These are phyloP conservation scores for Drosophila kohkoa DNA, from an alignment of 1,140 invertebrate genomes.

Conservation along the genomic window DNA sequence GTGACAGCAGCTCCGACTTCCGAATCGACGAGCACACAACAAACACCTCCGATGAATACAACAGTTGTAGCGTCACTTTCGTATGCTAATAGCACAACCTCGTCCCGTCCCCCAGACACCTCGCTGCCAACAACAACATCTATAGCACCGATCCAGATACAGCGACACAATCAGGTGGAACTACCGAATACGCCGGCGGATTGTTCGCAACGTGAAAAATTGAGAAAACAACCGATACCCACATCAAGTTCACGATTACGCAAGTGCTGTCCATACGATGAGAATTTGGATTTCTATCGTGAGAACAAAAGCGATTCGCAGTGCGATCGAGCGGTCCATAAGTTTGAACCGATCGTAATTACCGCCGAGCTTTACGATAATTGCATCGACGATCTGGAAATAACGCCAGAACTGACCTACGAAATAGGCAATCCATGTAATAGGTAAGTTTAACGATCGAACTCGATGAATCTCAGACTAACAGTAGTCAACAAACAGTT, in stretches of 20 bases:
- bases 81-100: conserved; percentile 22
- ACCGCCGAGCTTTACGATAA: conserved; percentile 76
- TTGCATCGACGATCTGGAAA: conserved; percentile 80
- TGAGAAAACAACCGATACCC: conserved; percentile 54
- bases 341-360: conserved; percentile 69
- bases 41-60: conserved; percentile 10
- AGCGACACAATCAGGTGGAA: too few species aligned
- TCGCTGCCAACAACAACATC: neutral
- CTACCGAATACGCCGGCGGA: conserved; percentile 48
- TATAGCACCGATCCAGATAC: conserved; percentile 3
- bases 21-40: neutral
- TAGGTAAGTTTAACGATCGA: conserved; percentile 52
- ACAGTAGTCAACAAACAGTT: neutral
- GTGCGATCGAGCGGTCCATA: conserved; percentile 62
- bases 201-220: conserved; percentile 75
- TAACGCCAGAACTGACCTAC: conserved; percentile 44
- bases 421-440: conserved; percentile 83
- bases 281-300: conserved; percentile 70
- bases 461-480: neutral
- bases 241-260: conserved; percentile 55
- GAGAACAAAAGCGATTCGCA: conserved; percentile 72
- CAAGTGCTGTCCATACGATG: conserved; percentile 79
- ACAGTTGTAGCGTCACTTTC: neutral
- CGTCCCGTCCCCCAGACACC: conserved; percentile 7
- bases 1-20: conserved; percentile 1